Conservation (phyloP, 1,140 invertebrate genomes). For the Acromyrmex charruanus region DNA sequence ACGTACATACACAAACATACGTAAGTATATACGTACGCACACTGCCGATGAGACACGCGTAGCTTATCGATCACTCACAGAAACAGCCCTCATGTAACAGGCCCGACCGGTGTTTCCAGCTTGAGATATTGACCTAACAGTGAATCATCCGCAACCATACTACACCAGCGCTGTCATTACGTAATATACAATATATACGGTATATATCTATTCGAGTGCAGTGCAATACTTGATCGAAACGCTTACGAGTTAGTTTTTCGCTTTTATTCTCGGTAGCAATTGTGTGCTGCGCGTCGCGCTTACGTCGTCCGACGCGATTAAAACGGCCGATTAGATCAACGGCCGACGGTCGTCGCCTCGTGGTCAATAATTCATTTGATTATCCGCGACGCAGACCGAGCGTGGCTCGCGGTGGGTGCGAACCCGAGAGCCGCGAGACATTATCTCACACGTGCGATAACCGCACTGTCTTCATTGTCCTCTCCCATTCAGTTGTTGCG, state of each 20-base stretch:
- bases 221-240: background rate
- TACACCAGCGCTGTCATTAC: slow-evolving; percentile 64
- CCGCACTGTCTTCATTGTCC: slow-evolving; percentile 71
- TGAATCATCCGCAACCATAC: slow-evolving; percentile 78
- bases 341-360: slow-evolving; percentile 54
- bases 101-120: slow-evolving; percentile 71
- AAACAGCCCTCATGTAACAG: slow-evolving; percentile 68
- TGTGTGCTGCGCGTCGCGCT: background rate
- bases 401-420: slow-evolving; percentile 40
- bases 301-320: slow-evolving; percentile 1
- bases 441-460: slow-evolving; percentile 70
- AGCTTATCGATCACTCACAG: slow-evolving; percentile 75
- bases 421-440: background rate
- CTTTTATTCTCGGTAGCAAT: background rate
- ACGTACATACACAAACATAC: background rate
- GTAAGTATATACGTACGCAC: background rate
- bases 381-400: slow-evolving; percentile 48
- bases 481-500: slow-evolving; percentile 65
- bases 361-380: slow-evolving; percentile 74
- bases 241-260: background rate
- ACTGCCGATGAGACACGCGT: slow-evolving; percentile 59
- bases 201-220: background rate
- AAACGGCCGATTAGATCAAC: slow-evolving; percentile 28
- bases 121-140: slow-evolving; percentile 80
- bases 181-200: slow-evolving; percentile 55